Evolutionary conservation across 2,797 vertebrate species (phyloP), one percentile per base, ranked within the genome.

Genomic region (Chloroceryle amazona): DNA sequence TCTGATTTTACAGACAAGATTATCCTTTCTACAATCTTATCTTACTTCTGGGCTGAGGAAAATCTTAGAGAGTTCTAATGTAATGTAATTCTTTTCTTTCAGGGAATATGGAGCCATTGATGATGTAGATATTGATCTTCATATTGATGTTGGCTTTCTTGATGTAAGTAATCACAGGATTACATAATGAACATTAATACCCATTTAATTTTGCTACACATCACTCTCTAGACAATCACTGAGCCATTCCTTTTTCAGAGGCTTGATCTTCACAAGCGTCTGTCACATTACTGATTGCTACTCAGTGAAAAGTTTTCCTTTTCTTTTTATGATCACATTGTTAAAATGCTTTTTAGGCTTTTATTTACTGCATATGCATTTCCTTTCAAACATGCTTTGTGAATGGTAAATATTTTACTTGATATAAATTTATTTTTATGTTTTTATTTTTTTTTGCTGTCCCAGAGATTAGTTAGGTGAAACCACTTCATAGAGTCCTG

Each of bases 91-190:
- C 54, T 97, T 97, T 97, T 49, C 52, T 98, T 98, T 91, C 97
- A 99, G 99, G 99, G 99, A 99, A 98, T 99, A 99, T 96, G 99
- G 99, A 98, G 98, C 99, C 97, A 99, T 99, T 97, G 99, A 99
- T 98, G 99, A 99, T 97, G 99, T 99, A 96, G 99, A 99, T 98
- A 99, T 99, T 96, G 99, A 99, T 98, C 98, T 99, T 90, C 99
- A 99, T 97, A 98, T 99, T 94, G 99, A 99, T 98, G 99, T 99
- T 97, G 99, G 98, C 97, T 99, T 99, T 98, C 98, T 99, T 95
- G 99, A 99, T 98, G 99, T 99, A 98, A 99, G 99, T 57, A 95
- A 66, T 96, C 52, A 62, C 47, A 87, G n/a, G 44, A 86, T 88
- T 93, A 60, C 66, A 39, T 71, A 89, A 66, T 62, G 47, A 88